Evolutionary conservation across 2,113 vertebrate species (phyloP).

Genomic region (Paradisaea rubra): DNA sequence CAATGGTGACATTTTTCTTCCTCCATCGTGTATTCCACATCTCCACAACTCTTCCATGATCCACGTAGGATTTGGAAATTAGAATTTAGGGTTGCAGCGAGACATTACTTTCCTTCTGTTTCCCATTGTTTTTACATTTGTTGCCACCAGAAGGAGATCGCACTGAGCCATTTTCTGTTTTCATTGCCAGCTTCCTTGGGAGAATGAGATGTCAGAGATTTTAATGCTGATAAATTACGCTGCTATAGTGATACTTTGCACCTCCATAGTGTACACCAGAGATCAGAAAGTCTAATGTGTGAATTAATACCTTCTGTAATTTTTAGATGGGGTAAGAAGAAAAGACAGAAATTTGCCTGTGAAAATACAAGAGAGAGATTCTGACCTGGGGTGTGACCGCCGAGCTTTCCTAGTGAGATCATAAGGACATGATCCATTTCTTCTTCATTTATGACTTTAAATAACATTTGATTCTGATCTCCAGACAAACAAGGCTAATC

Average conservation of each 20-base stretch:
- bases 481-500: constrained; percentile 19
- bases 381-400: not conserved
- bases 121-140: constrained; percentile 14
- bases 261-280: not conserved
- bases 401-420: constrained; percentile 21
- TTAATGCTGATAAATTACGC: constrained; percentile 25
- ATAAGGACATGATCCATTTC: constrained; percentile 2
- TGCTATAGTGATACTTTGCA: constrained; percentile 24
- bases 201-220: constrained; percentile 38
- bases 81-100: not conserved
- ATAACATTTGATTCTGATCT: constrained; percentile 34
- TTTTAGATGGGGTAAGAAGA: not conserved
- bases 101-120: constrained; percentile 18
- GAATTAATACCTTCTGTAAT: constrained; percentile 13
- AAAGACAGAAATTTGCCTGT: not conserved
- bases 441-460: constrained; percentile 29
- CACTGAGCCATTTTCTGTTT: not conserved
- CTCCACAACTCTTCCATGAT: not conserved
- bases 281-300: constrained; percentile 13
- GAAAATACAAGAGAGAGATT: not conserved
- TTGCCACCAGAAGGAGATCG: constrained; percentile 12
- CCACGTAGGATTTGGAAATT: not conserved
- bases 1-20: not conserved
- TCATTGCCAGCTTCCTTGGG: constrained; percentile 6
- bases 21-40: not conserved